A percentile compares a stretch with the other conserved stretches of the same genome.
Conservation (phyloP, 2,888 invertebrate genomes). For the Galerucella calmariensis region DNA sequence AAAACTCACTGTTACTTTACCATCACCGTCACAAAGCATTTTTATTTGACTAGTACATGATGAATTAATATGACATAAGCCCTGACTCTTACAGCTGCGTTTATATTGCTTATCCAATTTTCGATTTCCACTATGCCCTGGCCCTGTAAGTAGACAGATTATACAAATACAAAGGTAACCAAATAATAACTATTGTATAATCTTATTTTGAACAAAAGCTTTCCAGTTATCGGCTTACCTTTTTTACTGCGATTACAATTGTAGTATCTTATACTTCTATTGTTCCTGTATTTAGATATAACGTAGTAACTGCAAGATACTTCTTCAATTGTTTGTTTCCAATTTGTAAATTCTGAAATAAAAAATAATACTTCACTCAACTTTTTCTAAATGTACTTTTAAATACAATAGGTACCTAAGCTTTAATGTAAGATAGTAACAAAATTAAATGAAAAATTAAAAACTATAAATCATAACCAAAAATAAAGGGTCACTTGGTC, state of each 20-base stretch:
- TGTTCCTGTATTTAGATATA: not conserved
- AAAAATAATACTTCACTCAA: not conserved
- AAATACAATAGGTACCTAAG: too few species aligned
- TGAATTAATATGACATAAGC: conserved; percentile 1
- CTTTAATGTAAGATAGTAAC: too few species aligned
- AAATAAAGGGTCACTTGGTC: too few species aligned
- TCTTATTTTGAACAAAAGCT: not conserved
- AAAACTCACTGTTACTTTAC: not conserved
- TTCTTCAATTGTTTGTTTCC: conserved; percentile 6
- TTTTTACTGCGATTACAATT: conserved; percentile 4
- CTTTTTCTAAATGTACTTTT: too few species aligned
- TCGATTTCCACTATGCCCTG: not conserved
- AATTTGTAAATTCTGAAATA: conserved; percentile 1
- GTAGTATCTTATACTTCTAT: not conserved
- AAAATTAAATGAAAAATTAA: too few species aligned
- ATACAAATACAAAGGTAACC: not conserved
- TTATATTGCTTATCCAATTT: not conserved
- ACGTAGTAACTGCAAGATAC: not conserved
- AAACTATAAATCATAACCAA: too few species aligned
- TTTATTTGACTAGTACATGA: conserved; percentile 16
- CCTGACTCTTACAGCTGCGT: not conserved
- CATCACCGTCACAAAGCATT: not conserved
- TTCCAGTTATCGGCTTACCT: not conserved
- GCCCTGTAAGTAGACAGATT: not conserved
- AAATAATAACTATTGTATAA: not conserved